Percentiles rank a stretch among this genome's conserved stretches.
These are phyloP conservation scores for Zygogramma bicolorata DNA, from an alignment of 2,888 invertebrate genomes.

Conservation along the genomic window DNA sequence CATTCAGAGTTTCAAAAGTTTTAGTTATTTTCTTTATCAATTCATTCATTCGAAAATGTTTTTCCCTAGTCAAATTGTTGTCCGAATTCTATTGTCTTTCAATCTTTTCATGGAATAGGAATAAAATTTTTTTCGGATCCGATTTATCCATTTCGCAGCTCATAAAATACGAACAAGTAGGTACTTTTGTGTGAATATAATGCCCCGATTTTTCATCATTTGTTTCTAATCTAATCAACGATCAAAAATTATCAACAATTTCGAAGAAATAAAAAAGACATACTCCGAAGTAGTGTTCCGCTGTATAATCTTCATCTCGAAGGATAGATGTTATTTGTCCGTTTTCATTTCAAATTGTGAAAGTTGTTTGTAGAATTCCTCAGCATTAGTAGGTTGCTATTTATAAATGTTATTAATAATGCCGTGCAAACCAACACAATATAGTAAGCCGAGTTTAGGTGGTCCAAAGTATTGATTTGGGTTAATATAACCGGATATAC, in stretches of 20 bases:
- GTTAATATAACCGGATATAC: slow-evolving; percentile 5
- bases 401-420: slow-evolving; percentile 22
- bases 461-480: not conserved
- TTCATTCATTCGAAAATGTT: no score
- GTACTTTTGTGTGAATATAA: not conserved
- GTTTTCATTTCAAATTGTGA: slow-evolving; percentile 22
- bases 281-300: not conserved
- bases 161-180: no score
- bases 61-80: no score
- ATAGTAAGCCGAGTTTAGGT: not conserved
- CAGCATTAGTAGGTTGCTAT: slow-evolving; percentile 28
- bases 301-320: slow-evolving; percentile 9
- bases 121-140: no score
- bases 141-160: no score
- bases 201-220: not conserved
- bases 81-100: no score
- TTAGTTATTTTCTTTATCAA: no score
- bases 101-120: no score
- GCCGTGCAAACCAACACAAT: not conserved
- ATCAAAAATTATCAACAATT: not conserved
- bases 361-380: slow-evolving; percentile 29
- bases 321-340: slow-evolving; percentile 8
- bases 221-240: not conserved
- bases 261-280: not conserved
- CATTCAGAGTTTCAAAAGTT: no score